Base-by-base conservation (phyloP, 2,797 vertebrate species). In the Todus mexicanus region DNA sequence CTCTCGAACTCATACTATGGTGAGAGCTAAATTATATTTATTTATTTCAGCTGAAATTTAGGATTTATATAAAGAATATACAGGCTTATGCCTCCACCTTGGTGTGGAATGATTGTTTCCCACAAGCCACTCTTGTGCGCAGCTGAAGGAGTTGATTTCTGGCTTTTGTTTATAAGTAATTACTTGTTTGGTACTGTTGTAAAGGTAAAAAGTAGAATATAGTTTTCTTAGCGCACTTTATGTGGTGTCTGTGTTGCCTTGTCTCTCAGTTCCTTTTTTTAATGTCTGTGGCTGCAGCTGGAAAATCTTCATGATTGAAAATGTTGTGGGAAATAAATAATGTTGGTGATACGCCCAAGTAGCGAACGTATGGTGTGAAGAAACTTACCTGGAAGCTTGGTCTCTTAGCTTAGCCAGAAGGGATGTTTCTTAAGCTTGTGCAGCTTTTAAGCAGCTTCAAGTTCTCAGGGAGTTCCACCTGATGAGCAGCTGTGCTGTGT, bases 1-100 rank as follows among this genome's bases (percentile, higher is more conserved):
- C 72, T 97, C 92, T 94, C 31, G 35, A 95, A 93, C 90, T 78
- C 78, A 0, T 96, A 82, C 74, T 95, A 87, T 92, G 93, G 87
- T 93, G 95, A 96, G 93, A 95, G 59, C 83, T 94, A 71, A 69
- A 84, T 87, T 87, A 35, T 75, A 50, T 94, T 90, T 87, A 13
- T 74, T 94, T 93, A 57, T 84, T 94, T 93, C 3, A 5, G 31
- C 7, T 72, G 53, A 83, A n/a, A 78, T 45, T 61, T 60, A 92
- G n/a, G 23, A 26, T 65, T 78, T 76, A 13, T 90, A 6, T 82
- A 50, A 66, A n/a, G 16, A 74, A 23, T 42, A 14, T 65, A 13
- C 1, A 38, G 29, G 25, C 2, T 33, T 66, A 33, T 16, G 9
- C 21, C 29, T 75, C 27, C 11, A 48, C 25, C 22, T 85, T 51